Evolutionary conservation across 2,797 vertebrate genomes (phyloP).

Genomic region (Coluber constrictor): DNA sequence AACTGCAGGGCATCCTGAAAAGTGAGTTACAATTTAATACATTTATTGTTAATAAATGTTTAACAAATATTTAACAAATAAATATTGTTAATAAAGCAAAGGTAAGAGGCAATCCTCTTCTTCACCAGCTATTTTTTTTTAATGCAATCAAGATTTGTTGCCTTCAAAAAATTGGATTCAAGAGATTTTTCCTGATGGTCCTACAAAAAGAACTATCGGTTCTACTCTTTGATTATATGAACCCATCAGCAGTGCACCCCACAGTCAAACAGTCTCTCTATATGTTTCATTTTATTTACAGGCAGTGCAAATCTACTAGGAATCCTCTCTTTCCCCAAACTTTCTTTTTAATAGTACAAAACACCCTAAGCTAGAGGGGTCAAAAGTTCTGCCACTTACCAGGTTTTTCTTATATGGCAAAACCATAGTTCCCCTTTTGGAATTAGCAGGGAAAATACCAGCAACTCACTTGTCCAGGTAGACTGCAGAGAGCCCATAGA

Average conservation of each 20-base stretch:
- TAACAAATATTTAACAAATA: too few relatives aligned
- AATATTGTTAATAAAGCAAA: not conserved
- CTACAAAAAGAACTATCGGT: not conserved
- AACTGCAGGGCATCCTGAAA: not conserved
- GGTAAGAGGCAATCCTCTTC: not conserved
- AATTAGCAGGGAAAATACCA: not conserved
- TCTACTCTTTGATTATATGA: not conserved
- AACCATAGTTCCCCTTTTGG: not conserved
- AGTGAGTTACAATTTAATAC: not conserved
- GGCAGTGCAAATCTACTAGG: not conserved
- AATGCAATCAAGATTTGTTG: not conserved
- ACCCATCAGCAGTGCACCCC: not conserved
- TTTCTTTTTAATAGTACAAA: not conserved
- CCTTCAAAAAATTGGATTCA: not conserved
- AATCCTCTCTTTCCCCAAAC: not conserved
- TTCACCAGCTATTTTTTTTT: not conserved
- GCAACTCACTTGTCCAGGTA: slow-evolving; percentile 88
- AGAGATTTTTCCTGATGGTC: not conserved
- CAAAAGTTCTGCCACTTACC: not conserved
- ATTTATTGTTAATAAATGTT: not conserved
- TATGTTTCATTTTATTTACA: not conserved
- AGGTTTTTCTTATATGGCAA: too few relatives aligned
- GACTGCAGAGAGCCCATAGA: slow-evolving; percentile 82
- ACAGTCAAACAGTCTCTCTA: not conserved
- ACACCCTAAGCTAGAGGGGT: too few relatives aligned